Evolutionary conservation across 2,888 invertebrate species (phyloP), one percentile per base, ranked within the genome.

Genomic region (Synergus umbraculus): DNA sequence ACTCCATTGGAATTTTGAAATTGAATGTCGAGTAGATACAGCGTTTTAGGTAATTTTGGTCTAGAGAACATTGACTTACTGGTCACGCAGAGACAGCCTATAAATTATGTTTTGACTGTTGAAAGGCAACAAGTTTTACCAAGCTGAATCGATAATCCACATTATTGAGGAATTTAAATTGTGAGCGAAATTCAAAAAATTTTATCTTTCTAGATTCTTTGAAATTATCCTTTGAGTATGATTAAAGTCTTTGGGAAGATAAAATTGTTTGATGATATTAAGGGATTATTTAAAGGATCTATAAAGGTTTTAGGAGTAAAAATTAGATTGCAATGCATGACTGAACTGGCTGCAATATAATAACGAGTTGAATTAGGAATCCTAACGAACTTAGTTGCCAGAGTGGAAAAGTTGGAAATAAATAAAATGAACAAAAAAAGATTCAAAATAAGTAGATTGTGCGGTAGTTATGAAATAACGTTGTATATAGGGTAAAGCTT

Each of bases 371-470:
- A 73, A 73, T 54, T 73, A 73, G 73, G 49, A 54, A 54, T 41
- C 9, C 54, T 73, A 73, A 73, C 49, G n/a, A 73, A 73, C 73
- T 73, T 54, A 54, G 73, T 73, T 73, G 73, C 37, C 54, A 29
- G 54, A 73, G 22, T 22, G 60, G 8, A 69, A 73, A 73, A 73
- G 37, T 54, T 37, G 79, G 76, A 65, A 66, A 80, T 81, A 73
- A 82, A 83, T 67, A 69, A 83, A 78, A 65, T n/a, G n/a, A 54
- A 54, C 83, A 81, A 83, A 83, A 77, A 85, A 84, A 79, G 78
- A 83, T 83, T 80, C 85, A 85, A 83, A 84, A 81, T 85, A 81
- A 82, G 79, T 76, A 78, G 80, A 81, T 67, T 76, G 79, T 81
- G 67, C 78, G 76, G 79, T 81, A 60, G 76, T 79, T 80, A 66